These are phyloP conservation scores for Hyles euphorbiae DNA, from an alignment of 1,140 invertebrate species.

Conservation along the genomic window DNA sequence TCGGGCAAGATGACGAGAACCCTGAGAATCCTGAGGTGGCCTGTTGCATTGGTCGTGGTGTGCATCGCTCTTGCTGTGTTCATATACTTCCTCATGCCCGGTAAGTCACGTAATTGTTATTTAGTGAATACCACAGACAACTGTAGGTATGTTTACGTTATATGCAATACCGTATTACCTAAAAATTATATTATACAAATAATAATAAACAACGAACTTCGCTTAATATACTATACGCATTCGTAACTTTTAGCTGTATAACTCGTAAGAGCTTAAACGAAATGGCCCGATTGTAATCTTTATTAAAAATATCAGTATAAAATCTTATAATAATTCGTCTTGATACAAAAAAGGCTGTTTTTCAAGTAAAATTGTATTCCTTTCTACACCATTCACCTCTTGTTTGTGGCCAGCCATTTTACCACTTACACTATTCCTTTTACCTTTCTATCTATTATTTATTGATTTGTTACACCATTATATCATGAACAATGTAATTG, in stretches of 20 bases:
- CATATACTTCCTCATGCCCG: constrained; percentile 72
- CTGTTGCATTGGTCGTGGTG: constrained; percentile 54
- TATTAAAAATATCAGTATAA: too few relatives aligned
- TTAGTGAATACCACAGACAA: neutral
- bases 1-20: constrained; percentile 35
- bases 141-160: too few relatives aligned
- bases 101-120: constrained; percentile 52
- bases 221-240: too few relatives aligned
- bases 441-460: constrained; percentile 1
- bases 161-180: too few relatives aligned
- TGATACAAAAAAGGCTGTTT: too few relatives aligned
- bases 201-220: too few relatives aligned
- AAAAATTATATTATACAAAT: too few relatives aligned
- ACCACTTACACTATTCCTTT: neutral
- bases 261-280: too few relatives aligned
- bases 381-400: constrained; percentile 5
- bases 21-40: constrained; percentile 64
- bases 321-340: too few relatives aligned
- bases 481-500: too few relatives aligned
- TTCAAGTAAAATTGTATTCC: neutral
- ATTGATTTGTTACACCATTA: neutral
- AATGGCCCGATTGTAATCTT: too few relatives aligned
- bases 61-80: constrained; percentile 67
- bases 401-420: neutral
- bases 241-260: too few relatives aligned